Base-by-base conservation (phyloP, 2,797 vertebrate genomes). In the Spatula clypeata region DNA sequence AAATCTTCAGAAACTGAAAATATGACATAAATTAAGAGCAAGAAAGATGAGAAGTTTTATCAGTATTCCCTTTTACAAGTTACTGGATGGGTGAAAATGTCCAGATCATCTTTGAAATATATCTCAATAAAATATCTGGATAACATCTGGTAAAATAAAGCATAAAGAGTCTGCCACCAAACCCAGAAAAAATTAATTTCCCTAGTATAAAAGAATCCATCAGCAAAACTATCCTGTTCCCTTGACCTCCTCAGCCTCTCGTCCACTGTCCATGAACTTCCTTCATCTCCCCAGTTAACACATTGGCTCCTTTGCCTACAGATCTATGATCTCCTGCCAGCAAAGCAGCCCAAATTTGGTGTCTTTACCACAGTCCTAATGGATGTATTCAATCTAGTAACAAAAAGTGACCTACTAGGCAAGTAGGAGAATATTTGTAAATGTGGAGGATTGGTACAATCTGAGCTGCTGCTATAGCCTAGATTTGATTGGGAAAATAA, bases 191-290 rank as follows among this genome's bases (percentile, higher is more conserved):
- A 69, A 20, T 9, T 64, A 20, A 84, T 54, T 79, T 88, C 17
- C 61, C 31, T 8, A 51, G 1, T 73, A 70, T 89, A 42, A 86
- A 82, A 77, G 32, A 72, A 77, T 17, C 42, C 51, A 40, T 23
- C 27, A 82, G 47, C 34, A 94, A 90, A 92, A 27, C 47, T 51
- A 8, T 36, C 64, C 19, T 71, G 88, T 97, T 96, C 84, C 92
- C 92, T 73, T 96, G 95, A 65, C 80, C 94, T 96, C 87, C 15
- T 62, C 69, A 71, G 76, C 79, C 76, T 90, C 75, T 92, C 19
- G 5, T 86, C 53, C 42, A 23, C 51, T n/a, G 18, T n/a, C 23
- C 62, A 40, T 51, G 58, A 87, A 71, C 55, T 91, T 92, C 55
- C 49, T 88, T 83, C 70, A 58, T 77, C 77, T 77, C 67, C 51